Conservation (phyloP, 2,888 invertebrate genomes). For the Bellardia pandia region DNA sequence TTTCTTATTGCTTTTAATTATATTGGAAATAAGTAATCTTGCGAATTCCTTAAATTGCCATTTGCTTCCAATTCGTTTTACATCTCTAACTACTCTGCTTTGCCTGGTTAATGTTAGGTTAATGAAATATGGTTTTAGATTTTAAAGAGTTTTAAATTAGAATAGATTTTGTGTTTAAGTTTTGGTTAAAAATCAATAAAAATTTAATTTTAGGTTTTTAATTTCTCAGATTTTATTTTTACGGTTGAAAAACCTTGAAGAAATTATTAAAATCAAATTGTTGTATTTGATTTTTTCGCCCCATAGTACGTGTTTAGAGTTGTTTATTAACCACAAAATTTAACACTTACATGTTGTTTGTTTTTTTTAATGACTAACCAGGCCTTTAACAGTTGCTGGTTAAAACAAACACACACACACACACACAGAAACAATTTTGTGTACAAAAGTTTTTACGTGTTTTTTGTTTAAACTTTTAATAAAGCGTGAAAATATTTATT, state of each 20-base stretch:
- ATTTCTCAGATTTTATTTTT: conserved; percentile 23
- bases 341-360: conserved; percentile 58
- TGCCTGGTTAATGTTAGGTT: no score
- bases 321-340: conserved; percentile 72
- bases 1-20: no score
- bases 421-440: background rate
- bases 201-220: background rate
- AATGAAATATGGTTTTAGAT: no score
- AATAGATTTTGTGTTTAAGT: background rate
- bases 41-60: no score
- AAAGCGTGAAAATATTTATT: conserved; percentile 73
- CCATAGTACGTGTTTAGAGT: conserved; percentile 66
- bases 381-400: conserved; percentile 63
- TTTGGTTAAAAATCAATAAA: conserved; percentile 49
- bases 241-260: conserved; percentile 63
- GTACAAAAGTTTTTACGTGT: conserved; percentile 22
- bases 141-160: no score
- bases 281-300: conserved; percentile 14
- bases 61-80: no score
- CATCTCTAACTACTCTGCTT: no score
- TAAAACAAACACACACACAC: background rate
- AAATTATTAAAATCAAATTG: conserved; percentile 60
- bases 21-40: no score
- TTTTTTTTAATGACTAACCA: conserved; percentile 65
- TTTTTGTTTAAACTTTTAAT: conserved; percentile 61